A percentile compares a stretch with the other conserved stretches of the same genome.
These are phyloP conservation scores for Anarsia innoxiella DNA, from an alignment of 2,888 invertebrate species.

Conservation along the genomic window DNA sequence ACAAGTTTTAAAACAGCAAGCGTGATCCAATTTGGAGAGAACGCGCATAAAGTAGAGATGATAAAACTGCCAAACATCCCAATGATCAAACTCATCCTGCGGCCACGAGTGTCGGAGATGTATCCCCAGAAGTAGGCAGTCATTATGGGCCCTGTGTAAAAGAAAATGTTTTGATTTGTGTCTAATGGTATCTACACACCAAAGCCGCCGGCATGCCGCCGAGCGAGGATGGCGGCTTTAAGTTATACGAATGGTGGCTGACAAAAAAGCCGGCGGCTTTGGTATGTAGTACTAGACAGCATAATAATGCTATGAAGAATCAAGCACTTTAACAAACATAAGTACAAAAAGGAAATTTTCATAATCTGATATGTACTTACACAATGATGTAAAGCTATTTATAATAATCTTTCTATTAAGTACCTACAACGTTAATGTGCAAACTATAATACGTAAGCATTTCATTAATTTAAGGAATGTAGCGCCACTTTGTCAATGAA, in stretches of 20 bases:
- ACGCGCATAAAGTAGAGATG: slow-evolving; percentile 28
- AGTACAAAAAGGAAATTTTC: neutral
- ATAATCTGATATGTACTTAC: neutral
- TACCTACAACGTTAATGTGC: too few species aligned
- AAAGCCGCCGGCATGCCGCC: too few species aligned
- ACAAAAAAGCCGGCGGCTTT: too few species aligned
- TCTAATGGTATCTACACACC: too few species aligned
- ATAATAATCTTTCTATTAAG: too few species aligned
- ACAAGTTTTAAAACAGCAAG: slow-evolving; percentile 33
- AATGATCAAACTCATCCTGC: slow-evolving; percentile 26
- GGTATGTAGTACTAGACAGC: too few species aligned
- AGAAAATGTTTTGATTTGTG: neutral
- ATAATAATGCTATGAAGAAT: neutral
- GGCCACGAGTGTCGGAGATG: slow-evolving; percentile 38
- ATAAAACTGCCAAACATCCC: slow-evolving; percentile 30
- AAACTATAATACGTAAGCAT: too few species aligned
- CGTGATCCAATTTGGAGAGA: slow-evolving; percentile 37
- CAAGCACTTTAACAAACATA: neutral
- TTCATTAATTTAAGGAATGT: too few species aligned
- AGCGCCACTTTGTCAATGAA: too few species aligned
- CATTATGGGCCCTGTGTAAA: slow-evolving; percentile 34
- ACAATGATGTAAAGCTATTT: neutral
- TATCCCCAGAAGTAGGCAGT: slow-evolving; percentile 47
- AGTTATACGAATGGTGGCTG: too few species aligned
- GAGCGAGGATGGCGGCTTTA: too few species aligned